A percentile compares a stretch with the other conserved stretches of the same genome.
Conservation (phyloP, 2,888 invertebrate genomes). For the Homarus gammarus region DNA sequence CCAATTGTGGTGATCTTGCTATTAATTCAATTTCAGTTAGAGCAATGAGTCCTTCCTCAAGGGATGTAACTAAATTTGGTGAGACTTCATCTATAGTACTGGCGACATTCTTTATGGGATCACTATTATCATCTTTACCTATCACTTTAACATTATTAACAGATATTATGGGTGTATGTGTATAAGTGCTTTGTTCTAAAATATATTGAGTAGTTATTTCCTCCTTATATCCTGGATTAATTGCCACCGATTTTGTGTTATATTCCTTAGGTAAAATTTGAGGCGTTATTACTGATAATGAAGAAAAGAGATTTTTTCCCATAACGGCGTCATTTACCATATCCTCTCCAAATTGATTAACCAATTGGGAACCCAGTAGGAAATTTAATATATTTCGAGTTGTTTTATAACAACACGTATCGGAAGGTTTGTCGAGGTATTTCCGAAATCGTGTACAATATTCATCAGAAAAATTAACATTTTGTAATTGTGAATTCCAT, state of each 20-base stretch:
- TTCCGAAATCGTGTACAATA: not conserved
- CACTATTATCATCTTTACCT: not conserved
- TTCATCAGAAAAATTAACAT: not conserved
- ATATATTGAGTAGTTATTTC: not conserved
- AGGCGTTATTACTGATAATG: not conserved
- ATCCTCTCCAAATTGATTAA: not conserved
- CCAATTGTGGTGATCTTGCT: not conserved
- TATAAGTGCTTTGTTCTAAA: not conserved
- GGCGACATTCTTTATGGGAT: not conserved
- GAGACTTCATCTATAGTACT: not conserved
- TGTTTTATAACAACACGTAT: not conserved
- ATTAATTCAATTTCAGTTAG: not conserved
- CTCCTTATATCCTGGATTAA: not conserved
- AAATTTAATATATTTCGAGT: not conserved
- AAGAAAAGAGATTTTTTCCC: not conserved
- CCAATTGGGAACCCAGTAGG: not conserved
- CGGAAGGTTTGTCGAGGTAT: not conserved
- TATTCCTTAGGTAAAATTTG: not conserved
- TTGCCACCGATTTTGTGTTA: not conserved
- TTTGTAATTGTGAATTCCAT: not conserved
- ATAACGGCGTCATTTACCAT: not conserved
- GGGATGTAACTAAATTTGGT: not conserved
- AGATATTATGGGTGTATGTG: not conserved
- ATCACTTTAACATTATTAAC: too few relatives aligned
- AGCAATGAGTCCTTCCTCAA: not conserved